Percentiles rank a stretch among this genome's conserved stretches.
These are phyloP conservation scores for Mesocentrotus franciscanus DNA, from an alignment of 53 echinoderm and acorn worm species.

Conservation along the genomic window DNA sequence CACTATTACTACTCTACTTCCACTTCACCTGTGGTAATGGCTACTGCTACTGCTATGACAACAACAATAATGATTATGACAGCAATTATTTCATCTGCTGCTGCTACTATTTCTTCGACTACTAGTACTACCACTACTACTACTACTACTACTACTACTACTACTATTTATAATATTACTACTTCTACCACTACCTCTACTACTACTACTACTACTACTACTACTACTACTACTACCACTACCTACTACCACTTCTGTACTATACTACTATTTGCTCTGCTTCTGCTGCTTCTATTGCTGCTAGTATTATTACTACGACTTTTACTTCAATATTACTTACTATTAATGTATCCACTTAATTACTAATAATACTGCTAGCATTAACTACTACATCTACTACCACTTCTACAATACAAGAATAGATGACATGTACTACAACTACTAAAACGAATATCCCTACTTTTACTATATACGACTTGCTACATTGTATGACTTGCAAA, in stretches of 20 bases:
- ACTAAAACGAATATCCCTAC: not conserved
- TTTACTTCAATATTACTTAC: not conserved
- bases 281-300: not conserved
- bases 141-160: conserved; percentile 34
- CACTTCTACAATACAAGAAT: conserved; percentile 7
- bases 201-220: not conserved
- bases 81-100: not conserved
- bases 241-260: not conserved
- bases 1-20: too few relatives aligned
- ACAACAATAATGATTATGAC: not conserved
- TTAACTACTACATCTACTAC: not conserved
- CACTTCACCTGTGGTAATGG: too few relatives aligned
- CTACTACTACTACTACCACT: not conserved
- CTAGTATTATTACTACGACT: not conserved
- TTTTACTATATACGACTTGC: not conserved
- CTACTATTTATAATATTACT: conserved; percentile 28
- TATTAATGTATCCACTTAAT: too few relatives aligned
- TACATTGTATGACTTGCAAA: not conserved
- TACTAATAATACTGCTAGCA: too few relatives aligned
- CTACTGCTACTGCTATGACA: conserved; percentile 1
- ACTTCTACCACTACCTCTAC: not conserved
- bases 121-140: conserved; percentile 53
- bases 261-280: conserved; percentile 23
- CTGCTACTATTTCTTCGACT: conserved; percentile 47
- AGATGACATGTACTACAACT: not conserved